phyloP scores from a whole-genome alignment of 1,140 invertebrate genomes.

The Diuraphis noxia region DNA sequence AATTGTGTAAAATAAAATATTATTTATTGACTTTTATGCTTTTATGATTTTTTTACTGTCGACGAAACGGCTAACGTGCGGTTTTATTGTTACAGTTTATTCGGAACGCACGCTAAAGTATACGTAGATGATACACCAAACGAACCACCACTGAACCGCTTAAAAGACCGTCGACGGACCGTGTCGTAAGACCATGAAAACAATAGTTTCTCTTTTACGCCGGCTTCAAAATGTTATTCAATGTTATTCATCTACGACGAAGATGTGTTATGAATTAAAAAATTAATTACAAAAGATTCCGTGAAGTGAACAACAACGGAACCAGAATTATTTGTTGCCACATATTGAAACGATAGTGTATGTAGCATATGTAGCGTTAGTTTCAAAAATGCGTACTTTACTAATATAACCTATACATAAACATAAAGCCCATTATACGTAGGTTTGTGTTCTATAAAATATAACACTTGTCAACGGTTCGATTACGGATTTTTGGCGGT shows the following conservation, averaged over 20 bases:
- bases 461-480: slow-evolving; percentile 1
- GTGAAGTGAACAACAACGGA: not conserved
- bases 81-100: not conserved
- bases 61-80: not conserved
- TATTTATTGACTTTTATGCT: too few species aligned
- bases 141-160: not conserved
- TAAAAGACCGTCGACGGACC: not conserved
- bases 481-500: not conserved
- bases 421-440: not conserved
- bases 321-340: not conserved
- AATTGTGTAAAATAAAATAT: not conserved
- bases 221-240: not conserved
- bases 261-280: not conserved
- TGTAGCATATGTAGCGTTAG: too few species aligned
- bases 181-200: not conserved
- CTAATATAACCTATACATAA: not conserved
- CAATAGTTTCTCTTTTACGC: not conserved
- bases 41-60: too few species aligned
- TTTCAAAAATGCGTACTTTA: not conserved
- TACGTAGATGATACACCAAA: not conserved
- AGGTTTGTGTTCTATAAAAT: not conserved
- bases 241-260: not conserved
- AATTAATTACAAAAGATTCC: not conserved
- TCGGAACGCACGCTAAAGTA: not conserved
- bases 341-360: not conserved